Base-by-base conservation (phyloP, 1,140 invertebrate species). In the Bradynema listronoti region DNA sequence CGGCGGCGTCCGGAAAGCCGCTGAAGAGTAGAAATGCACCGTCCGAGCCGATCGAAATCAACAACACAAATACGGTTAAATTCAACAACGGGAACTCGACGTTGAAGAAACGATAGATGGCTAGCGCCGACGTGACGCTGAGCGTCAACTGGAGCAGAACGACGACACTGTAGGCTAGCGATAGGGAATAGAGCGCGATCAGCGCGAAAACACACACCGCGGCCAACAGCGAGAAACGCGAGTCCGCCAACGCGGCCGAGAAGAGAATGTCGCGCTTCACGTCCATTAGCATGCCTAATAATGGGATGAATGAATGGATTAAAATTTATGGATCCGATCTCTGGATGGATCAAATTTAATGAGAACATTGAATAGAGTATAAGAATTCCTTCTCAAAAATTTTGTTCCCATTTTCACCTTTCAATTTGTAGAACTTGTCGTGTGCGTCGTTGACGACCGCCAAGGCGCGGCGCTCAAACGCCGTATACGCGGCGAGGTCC, bases 41-140 rank as follows among this genome's bases (percentile, higher is more conserved):
- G 45, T 77, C 74, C 5, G 73, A 70, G 4, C 75, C 74, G 19
- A 77, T 66, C 1, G 75, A 67, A 42, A 77, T 67, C 5, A 77
- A 41, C 33, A 77, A 59, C 25, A 77, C 74, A 34, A 78, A 74
- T 2, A 69, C 64, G 27, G 78, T 76, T 19, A 77, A 57, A 56
- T 77, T 77, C 2, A 77, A 63, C 16, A 77, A 60, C 16, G 74
- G 74, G 53, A 77, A 76, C 22, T 78, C 76, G 16, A 50, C 33
- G 9, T 56, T 72, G 43, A 75, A 75, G 4, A 61, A 7, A 4
- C 57, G 50, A 30, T 61, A 61, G 30, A 63, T 24, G 22, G 61
- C 61, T 19, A 65, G 43, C 33, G 61, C 49, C 16, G 43, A 16
- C 16, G 54, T 25, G n/a, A 63, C 61, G 32, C 63, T 56, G 22